Base-by-base conservation (phyloP, 1,140 invertebrate genomes). In the Mamestra configurata region DNA sequence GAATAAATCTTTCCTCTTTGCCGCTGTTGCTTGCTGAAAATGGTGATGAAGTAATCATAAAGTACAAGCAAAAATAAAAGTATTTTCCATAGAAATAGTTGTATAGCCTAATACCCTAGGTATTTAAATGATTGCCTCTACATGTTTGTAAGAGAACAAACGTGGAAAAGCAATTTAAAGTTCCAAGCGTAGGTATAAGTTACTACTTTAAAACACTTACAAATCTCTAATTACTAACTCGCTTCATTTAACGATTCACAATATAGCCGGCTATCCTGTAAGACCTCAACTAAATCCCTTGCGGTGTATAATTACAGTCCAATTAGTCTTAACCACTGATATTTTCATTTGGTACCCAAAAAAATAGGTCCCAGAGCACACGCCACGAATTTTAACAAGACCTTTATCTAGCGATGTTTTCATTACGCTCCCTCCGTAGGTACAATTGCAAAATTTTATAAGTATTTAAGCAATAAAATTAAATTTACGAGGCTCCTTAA, bases 391-490 rank as follows among this genome's bases (percentile, higher is more conserved):
- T 82, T 77, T 71, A 80, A 82, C 68, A 72, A 82, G 73, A 64
- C 73, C 64, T 11, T 46, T 77, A 77, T 83, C 77, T 61, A 73
- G 77, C 79, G 15, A 66, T 82, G 79, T 79, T 85, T 84, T 82
- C 77, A 79, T 79, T 82, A 70, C 51, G 49, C 51, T 11, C 27
- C 35, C 64, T 37, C 59, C 10, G 57, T 49, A 68, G 55, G 55
- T 71, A 73, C 78, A 75, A 86, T 82, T 81, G 82, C 76, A 59
- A 80, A 84, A 82, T 86, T 84, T 82, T 84, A 84, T 84, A 83
- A 88, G 72, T 87, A 88, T 79, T 79, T 84, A 84, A 84, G 86
- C 86, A 86, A 84, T 89, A 88, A 86, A 88, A 88, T 81, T 72
- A 85, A 89, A 88, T 89, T 89, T 88, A 89, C 80, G 80, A 59